Conservation (phyloP, 2,113 vertebrate species). For the Holacanthus passer region DNA sequence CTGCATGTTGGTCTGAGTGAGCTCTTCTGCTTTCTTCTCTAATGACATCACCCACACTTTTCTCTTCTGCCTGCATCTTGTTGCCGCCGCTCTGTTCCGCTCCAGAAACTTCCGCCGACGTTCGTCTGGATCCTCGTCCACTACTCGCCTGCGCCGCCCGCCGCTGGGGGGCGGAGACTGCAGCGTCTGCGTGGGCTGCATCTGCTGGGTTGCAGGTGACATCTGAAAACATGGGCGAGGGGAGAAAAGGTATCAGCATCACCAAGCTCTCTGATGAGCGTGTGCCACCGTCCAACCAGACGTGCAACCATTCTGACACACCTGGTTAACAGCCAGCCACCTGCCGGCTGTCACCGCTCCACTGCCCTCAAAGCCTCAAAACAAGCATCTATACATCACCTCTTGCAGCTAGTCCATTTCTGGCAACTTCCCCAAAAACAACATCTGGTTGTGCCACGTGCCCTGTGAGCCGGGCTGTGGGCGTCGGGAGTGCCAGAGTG, state of each 20-base stretch:
- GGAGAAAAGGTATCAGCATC: slow-evolving; percentile 24
- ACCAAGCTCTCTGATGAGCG: slow-evolving; percentile 39
- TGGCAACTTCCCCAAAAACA: slow-evolving; percentile 80
- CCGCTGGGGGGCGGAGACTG: slow-evolving; percentile 93
- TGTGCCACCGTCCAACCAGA: slow-evolving; percentile 33
- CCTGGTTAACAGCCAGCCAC: slow-evolving; percentile 68
- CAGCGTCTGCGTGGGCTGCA: slow-evolving; percentile 97
- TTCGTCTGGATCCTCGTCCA: slow-evolving; percentile 98
- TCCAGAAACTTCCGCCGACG: slow-evolving; percentile 98
- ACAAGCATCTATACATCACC: slow-evolving; percentile 72
- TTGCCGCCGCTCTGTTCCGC: slow-evolving; percentile 96
- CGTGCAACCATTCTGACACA: slow-evolving; percentile 34
- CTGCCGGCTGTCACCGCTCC: slow-evolving; percentile 62
- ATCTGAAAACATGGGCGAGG: slow-evolving; percentile 84
- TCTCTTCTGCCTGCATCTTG: slow-evolving; percentile 98
- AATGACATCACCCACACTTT: slow-evolving; percentile 99
- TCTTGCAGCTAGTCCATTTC: slow-evolving; percentile 66
- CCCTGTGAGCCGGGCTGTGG: slow-evolving; percentile 31
- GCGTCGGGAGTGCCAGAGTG: slow-evolving; percentile 59
- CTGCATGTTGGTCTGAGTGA: slow-evolving; percentile 99
- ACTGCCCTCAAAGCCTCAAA: slow-evolving; percentile 37
- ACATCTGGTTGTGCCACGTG: slow-evolving; percentile 77
- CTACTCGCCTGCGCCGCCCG: slow-evolving; percentile 93
- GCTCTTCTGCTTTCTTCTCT: slow-evolving; percentile 99
- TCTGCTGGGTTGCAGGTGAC: slow-evolving; percentile 96